These are phyloP conservation scores for Coracopsis vasa DNA, from an alignment of 2,113 vertebrate species.

Conservation along the genomic window DNA sequence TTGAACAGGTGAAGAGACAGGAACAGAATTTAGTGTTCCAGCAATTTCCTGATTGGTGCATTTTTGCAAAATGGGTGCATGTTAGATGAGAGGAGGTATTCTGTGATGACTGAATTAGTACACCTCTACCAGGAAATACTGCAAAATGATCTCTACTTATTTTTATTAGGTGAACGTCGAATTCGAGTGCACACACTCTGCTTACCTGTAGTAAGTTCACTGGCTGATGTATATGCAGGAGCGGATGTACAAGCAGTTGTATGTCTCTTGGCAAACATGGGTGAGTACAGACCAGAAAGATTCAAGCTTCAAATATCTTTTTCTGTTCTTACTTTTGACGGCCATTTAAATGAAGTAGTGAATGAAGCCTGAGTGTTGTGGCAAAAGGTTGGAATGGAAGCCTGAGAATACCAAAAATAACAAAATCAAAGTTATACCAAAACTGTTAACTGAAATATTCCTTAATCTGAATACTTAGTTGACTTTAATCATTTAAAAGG, in stretches of 20 bases:
- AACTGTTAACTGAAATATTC: background rate
- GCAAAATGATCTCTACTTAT: background rate
- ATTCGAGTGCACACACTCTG: conserved; percentile 96
- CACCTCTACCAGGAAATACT: background rate
- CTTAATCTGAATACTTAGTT: background rate
- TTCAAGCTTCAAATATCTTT: background rate
- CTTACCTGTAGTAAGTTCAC: conserved; percentile 90
- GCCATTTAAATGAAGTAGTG: background rate
- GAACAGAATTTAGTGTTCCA: background rate
- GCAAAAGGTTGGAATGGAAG: background rate
- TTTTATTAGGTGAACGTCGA: conserved; percentile 85
- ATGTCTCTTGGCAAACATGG: conserved; percentile 96
- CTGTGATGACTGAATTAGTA: background rate
- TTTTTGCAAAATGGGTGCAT: background rate
- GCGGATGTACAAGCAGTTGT: conserved; percentile 92
- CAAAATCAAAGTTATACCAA: background rate
- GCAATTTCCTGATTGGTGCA: background rate
- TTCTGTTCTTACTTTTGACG: background rate
- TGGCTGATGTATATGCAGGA: conserved; percentile 91
- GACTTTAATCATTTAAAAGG: background rate
- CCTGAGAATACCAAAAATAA: background rate
- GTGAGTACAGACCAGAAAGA: conserved; percentile 69
- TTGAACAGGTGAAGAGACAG: background rate
- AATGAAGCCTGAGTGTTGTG: background rate
- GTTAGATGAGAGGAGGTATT: background rate